Conservation (phyloP, 2,113 vertebrate genomes). For the Quiscalus mexicanus region DNA sequence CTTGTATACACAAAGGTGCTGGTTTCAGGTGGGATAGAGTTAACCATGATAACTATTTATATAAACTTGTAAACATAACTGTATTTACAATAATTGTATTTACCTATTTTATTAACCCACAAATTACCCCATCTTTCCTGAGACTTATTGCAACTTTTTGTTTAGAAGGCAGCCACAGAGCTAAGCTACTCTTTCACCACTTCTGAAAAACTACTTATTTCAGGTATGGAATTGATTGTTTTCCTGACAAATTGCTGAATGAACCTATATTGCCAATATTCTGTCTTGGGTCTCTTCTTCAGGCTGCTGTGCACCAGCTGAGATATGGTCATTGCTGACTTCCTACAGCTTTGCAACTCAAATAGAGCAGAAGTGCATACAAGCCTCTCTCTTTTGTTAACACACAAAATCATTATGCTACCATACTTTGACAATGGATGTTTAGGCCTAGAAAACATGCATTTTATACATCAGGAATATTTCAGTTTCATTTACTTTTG, state of each 20-base stretch:
- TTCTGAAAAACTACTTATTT: not conserved
- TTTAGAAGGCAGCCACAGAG: not conserved
- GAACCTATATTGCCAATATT: not conserved
- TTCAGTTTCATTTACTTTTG: not conserved
- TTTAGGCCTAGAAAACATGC: not conserved
- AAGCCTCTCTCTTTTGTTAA: not conserved
- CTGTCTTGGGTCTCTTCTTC: not conserved
- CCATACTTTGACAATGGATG: not conserved
- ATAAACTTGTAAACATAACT: not conserved
- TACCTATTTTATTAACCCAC: not conserved
- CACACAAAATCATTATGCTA: not conserved
- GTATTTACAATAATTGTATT: not conserved
- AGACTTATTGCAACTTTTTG: not conserved
- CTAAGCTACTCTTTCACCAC: not conserved
- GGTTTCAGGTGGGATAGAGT: not conserved
- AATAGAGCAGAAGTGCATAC: not conserved
- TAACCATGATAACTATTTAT: not conserved
- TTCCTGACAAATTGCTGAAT: not conserved
- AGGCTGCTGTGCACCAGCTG: not conserved
- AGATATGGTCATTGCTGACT: not conserved
- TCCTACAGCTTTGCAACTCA: not conserved
- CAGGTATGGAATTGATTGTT: not conserved
- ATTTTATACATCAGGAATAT: not conserved
- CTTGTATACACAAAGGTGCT: not conserved
- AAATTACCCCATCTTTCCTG: not conserved